Evolutionary conservation across 53 echinoderm and acorn worm genomes (phyloP).

Genomic region (Arbacia lixula): DNA sequence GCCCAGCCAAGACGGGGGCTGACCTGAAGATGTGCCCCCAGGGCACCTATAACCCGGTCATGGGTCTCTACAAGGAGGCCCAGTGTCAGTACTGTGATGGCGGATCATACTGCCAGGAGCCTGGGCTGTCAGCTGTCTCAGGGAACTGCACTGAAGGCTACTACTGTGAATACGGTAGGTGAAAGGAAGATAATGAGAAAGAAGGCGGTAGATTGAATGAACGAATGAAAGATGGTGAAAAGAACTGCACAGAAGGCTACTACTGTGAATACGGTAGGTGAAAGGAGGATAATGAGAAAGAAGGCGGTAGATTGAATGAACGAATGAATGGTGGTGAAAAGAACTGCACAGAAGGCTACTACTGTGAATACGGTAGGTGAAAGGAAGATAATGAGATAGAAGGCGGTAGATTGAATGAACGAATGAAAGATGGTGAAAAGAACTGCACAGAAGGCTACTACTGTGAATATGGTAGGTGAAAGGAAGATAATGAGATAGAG

Average conservation of each 20-base stretch:
- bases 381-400: too few species aligned
- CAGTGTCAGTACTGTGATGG: constrained; percentile 91
- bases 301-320: too few species aligned
- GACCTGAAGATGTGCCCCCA: constrained; percentile 85
- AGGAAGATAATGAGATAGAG: too few species aligned
- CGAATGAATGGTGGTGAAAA: too few species aligned
- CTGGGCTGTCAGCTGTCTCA: constrained; percentile 78
- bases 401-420: too few species aligned
- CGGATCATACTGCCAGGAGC: constrained; percentile 86
- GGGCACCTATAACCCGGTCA: constrained; percentile 90
- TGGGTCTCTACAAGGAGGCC: constrained; percentile 78
- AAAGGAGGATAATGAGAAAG: too few species aligned
- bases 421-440: too few species aligned
- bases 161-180: constrained; percentile 81
- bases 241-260: constrained; percentile 88
- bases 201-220: too few species aligned
- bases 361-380: constrained; percentile 76
- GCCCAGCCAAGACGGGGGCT: constrained; percentile 93
- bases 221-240: too few species aligned
- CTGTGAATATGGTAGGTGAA: constrained; percentile 76
- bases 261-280: constrained; percentile 80
- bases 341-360: constrained; percentile 90
- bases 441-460: constrained; percentile 90
- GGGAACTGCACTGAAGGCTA: constrained; percentile 90
- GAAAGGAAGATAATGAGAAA: too few species aligned